Percentiles rank a stretch among this genome's conserved stretches.
phyloP scores from a whole-genome alignment of 2,113 vertebrate genomes.

The Ovibos moschatus region DNA sequence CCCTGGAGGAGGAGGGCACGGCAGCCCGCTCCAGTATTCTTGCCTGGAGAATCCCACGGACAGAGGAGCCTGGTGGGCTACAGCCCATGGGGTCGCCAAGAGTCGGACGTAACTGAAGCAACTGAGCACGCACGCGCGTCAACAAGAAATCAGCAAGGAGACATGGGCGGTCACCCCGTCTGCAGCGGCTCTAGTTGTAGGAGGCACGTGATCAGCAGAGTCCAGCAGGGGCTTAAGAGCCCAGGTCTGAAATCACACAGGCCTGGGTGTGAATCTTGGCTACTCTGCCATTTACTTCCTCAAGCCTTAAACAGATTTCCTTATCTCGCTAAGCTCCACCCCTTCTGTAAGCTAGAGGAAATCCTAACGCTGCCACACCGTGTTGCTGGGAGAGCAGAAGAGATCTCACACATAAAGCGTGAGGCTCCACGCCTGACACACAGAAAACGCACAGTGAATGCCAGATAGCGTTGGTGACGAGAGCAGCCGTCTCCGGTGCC shows the following conservation, averaged over 20 bases:
- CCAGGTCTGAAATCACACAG: background rate
- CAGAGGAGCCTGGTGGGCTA: background rate
- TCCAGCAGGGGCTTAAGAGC: too few species aligned
- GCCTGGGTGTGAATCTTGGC: background rate
- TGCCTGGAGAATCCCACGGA: background rate
- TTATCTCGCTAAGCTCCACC: background rate
- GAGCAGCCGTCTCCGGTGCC: background rate
- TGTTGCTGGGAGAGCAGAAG: background rate
- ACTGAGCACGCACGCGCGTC: rapidly evolving
- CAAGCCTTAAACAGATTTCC: background rate
- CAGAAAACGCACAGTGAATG: background rate
- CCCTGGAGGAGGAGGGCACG: background rate
- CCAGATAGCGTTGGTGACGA: background rate
- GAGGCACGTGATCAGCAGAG: background rate
- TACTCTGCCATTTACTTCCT: background rate
- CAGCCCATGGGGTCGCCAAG: background rate
- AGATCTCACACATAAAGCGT: background rate
- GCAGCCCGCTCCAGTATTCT: background rate
- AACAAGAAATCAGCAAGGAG: background rate
- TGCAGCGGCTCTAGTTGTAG: background rate
- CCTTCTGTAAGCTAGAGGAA: background rate
- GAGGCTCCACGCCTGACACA: background rate
- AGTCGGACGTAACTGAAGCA: background rate
- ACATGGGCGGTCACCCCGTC: rapidly evolving
- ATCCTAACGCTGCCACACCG: background rate